Conservation (phyloP, 2,113 vertebrate genomes). For the Hypocryptadius cinnamomeus region DNA sequence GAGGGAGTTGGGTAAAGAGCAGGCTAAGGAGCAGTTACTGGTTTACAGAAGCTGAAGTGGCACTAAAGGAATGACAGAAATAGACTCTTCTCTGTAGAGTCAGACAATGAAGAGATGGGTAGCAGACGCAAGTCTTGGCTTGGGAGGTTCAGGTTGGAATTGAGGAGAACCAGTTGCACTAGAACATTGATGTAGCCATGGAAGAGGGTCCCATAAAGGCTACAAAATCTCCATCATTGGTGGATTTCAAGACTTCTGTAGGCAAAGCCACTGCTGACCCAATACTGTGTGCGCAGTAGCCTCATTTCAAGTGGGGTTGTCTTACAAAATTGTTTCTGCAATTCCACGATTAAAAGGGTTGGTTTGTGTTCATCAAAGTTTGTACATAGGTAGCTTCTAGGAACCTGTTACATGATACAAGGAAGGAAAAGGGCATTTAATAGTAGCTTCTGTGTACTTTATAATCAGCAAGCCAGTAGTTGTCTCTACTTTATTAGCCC, state of each 20-base stretch:
- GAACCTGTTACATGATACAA: not conserved
- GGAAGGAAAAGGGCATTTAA: not conserved
- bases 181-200: not conserved
- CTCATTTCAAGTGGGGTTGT: not conserved
- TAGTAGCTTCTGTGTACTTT: not conserved
- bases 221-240: not conserved
- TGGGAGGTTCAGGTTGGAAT: not conserved
- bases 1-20: not conserved
- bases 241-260: not conserved
- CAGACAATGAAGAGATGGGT: not conserved
- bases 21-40: not conserved
- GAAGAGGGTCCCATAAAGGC: not conserved
- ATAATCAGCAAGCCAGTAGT: not conserved
- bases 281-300: accelerated
- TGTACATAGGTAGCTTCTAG: not conserved
- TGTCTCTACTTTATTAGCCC: not conserved
- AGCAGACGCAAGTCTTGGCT: not conserved
- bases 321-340: not conserved
- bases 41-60: not conserved
- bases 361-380: not conserved
- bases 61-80: not conserved
- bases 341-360: not conserved
- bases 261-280: not conserved
- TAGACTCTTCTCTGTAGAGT: not conserved
- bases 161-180: not conserved